phyloP scores from a whole-genome alignment of 2,888 invertebrate genomes.

The Mechanitis mazaeus region DNA sequence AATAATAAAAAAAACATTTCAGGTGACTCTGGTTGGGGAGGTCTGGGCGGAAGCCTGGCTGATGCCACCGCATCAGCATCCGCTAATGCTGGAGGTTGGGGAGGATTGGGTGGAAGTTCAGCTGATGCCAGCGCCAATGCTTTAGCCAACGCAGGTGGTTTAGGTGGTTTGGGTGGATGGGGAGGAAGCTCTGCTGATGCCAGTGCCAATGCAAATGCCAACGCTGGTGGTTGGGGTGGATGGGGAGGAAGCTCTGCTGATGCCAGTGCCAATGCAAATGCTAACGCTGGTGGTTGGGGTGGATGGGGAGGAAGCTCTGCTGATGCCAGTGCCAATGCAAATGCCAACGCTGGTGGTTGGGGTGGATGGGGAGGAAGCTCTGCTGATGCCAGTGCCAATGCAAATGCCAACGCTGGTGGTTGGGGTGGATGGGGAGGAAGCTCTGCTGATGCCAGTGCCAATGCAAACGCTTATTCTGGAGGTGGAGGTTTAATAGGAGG shows the following conservation, averaged over 20 bases:
- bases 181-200: constrained; percentile 22
- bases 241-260: constrained; percentile 24
- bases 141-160: constrained; percentile 18
- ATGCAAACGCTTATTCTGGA: constrained; percentile 21
- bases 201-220: constrained; percentile 18
- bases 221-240: constrained; percentile 16
- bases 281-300: constrained; percentile 19
- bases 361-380: constrained; percentile 24
- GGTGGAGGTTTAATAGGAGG: constrained; percentile 23
- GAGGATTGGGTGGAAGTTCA: constrained; percentile 23
- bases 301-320: constrained; percentile 16
- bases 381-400: constrained; percentile 23
- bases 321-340: constrained; percentile 19
- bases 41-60: constrained; percentile 10
- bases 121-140: constrained; percentile 24
- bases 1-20: too few relatives aligned
- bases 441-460: constrained; percentile 24
- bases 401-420: constrained; percentile 14
- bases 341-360: constrained; percentile 15
- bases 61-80: constrained; percentile 19
- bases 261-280: constrained; percentile 27
- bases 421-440: constrained; percentile 20
- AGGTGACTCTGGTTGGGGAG: neutral
- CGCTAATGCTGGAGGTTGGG: constrained; percentile 14
- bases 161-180: constrained; percentile 16